phyloP scores from a whole-genome alignment of 2,797 vertebrate genomes.

The Coregonus ussuriensis region DNA sequence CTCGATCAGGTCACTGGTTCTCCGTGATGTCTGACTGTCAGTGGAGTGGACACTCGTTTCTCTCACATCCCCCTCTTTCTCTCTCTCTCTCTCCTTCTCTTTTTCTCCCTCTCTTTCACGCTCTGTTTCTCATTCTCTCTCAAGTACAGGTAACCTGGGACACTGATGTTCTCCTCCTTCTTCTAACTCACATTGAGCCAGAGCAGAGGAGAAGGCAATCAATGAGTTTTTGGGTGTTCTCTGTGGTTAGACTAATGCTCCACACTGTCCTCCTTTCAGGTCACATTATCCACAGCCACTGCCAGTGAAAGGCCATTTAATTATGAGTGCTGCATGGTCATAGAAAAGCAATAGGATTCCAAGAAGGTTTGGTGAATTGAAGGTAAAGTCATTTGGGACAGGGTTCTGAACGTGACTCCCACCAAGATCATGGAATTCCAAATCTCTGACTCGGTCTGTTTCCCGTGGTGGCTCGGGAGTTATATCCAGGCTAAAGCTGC shows the following conservation, averaged over 20 bases:
- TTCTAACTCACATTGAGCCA: neutral
- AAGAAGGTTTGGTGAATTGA: neutral
- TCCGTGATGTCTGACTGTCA: neutral
- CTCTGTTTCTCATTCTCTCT: neutral
- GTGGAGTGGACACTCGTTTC: too few species aligned
- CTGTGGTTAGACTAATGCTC: neutral
- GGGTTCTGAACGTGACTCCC: neutral
- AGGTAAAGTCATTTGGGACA: neutral
- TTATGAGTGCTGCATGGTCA: neutral
- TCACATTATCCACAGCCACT: neutral
- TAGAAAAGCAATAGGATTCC: neutral
- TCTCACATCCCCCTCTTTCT: neutral
- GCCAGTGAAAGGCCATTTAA: neutral
- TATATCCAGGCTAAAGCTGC: slow-evolving; percentile 11
- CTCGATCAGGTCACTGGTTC: slow-evolving; percentile 1
- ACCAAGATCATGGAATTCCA: neutral
- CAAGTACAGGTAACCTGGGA: neutral
- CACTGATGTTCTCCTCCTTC: neutral
- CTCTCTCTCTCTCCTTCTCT: neutral
- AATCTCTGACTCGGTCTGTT: neutral
- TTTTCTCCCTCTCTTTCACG: neutral
- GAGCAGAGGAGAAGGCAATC: neutral
- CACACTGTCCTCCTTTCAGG: neutral
- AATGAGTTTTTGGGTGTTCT: neutral
- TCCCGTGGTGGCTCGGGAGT: neutral